These are phyloP conservation scores for Panthera uncia DNA, from an alignment of 2,113 vertebrate species.

Conservation along the genomic window DNA sequence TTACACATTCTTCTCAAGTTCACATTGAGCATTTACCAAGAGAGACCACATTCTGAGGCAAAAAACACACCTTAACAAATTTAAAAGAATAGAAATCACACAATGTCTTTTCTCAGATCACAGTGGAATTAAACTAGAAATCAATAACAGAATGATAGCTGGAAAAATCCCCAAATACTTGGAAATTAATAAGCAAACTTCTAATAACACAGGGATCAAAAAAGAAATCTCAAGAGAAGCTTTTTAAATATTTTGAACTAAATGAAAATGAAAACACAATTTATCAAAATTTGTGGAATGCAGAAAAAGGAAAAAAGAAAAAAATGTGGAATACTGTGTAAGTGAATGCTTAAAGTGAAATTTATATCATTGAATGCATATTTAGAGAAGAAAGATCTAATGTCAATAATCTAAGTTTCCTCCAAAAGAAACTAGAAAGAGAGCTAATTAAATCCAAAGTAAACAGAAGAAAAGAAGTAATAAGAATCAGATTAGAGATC, in stretches of 20 bases:
- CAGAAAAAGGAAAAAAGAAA: background rate
- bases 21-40: background rate
- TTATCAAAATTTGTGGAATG: background rate
- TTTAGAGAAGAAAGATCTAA: background rate
- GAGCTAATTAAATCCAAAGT: background rate
- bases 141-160: background rate
- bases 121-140: background rate
- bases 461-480: background rate
- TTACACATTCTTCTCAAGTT: background rate
- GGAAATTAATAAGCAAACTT: background rate
- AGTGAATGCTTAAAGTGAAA: background rate
- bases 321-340: background rate
- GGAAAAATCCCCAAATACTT: background rate
- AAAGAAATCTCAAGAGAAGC: background rate
- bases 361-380: background rate
- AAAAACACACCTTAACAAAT: background rate
- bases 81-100: background rate
- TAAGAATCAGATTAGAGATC: background rate
- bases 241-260: background rate
- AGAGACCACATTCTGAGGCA: background rate
- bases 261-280: background rate
- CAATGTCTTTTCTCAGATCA: background rate
- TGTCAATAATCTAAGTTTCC: background rate
- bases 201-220: background rate
- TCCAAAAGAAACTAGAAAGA: background rate